These are phyloP conservation scores for Acronicta aceris DNA, from an alignment of 2,888 invertebrate species.

Conservation along the genomic window DNA sequence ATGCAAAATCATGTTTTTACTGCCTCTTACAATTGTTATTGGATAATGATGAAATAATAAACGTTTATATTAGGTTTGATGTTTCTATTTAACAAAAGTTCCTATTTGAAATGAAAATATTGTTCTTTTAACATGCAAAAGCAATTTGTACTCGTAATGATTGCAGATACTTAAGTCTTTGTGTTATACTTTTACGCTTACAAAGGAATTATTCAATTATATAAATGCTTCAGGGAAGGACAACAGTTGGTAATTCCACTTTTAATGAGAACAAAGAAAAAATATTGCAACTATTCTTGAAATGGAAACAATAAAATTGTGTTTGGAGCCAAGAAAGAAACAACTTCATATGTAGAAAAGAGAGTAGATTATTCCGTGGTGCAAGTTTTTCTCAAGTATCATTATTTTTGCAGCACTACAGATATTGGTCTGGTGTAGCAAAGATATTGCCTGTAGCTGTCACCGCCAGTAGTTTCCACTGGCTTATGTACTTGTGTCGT, in stretches of 20 bases:
- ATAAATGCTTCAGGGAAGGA: slow-evolving; percentile 9
- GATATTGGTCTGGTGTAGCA: slow-evolving; percentile 80
- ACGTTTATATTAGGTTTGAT: too few relatives aligned
- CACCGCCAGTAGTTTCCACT: slow-evolving; percentile 77
- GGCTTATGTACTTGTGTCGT: slow-evolving; percentile 78
- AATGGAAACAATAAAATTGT: slow-evolving; percentile 30
- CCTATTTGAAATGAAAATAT: too few relatives aligned
- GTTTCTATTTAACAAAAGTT: too few relatives aligned
- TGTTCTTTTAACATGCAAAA: too few relatives aligned
- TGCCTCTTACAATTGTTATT: background rate
- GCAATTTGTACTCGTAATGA: slow-evolving; percentile 1
- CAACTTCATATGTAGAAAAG: slow-evolving; percentile 44
- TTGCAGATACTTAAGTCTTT: background rate
- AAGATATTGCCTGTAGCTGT: slow-evolving; percentile 86
- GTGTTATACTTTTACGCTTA: background rate
- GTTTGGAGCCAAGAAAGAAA: slow-evolving; percentile 30
- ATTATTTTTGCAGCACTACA: slow-evolving; percentile 77
- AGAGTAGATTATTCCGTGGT: slow-evolving; percentile 57
- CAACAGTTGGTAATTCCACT: slow-evolving; percentile 7
- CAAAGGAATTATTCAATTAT: slow-evolving; percentile 16
- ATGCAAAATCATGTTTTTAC: slow-evolving; percentile 8
- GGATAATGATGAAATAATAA: too few relatives aligned
- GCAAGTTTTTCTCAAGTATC: slow-evolving; percentile 69
- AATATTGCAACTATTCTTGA: slow-evolving; percentile 2
- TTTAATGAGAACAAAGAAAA: slow-evolving; percentile 30